Conservation (phyloP, 1,140 invertebrate genomes). For the Chironomus striatipennis region DNA sequence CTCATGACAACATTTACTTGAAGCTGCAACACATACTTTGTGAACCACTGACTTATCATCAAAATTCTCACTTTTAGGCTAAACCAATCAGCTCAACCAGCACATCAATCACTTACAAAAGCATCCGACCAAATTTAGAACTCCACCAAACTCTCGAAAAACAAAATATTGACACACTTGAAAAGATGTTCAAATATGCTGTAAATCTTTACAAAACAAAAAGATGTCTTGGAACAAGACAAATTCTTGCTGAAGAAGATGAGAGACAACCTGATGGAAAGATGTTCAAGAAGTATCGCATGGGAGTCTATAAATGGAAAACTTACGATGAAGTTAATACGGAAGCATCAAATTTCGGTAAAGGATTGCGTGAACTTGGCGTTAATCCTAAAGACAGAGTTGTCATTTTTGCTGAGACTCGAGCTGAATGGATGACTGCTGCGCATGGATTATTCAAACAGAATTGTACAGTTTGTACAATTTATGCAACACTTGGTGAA, state of each 20-base stretch:
- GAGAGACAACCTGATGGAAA: conserved; percentile 88
- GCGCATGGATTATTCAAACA: conserved; percentile 90
- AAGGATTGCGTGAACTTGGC: conserved; percentile 61
- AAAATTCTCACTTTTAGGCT: conserved; percentile 30
- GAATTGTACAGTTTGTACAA: conserved; percentile 88
- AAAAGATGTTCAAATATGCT: conserved; percentile 74
- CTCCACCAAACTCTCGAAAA: conserved; percentile 62
- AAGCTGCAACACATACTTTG: too few species aligned
- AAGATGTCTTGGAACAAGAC: conserved; percentile 79
- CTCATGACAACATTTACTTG: too few species aligned
- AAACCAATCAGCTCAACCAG: conserved; percentile 35
- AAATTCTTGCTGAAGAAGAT: conserved; percentile 87
- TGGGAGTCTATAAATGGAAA: conserved; percentile 91
- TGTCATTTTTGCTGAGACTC: conserved; percentile 93
- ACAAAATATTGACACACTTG: conserved; percentile 76
- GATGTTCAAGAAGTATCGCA: conserved; percentile 93
- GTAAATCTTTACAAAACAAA: conserved; percentile 59
- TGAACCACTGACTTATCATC: too few species aligned
- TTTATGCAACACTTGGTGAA: conserved; percentile 94
- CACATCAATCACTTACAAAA: conserved; percentile 60
- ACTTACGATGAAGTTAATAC: conserved; percentile 71
- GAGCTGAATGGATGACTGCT: conserved; percentile 94
- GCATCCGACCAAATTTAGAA: conserved; percentile 52
- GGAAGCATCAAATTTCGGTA: conserved; percentile 50
- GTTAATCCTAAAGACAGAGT: conserved; percentile 61